Percentiles rank a stretch among this genome's conserved stretches.
Evolutionary conservation across 2,888 invertebrate genomes (phyloP).

Genomic region (Cryptops parisi): DNA sequence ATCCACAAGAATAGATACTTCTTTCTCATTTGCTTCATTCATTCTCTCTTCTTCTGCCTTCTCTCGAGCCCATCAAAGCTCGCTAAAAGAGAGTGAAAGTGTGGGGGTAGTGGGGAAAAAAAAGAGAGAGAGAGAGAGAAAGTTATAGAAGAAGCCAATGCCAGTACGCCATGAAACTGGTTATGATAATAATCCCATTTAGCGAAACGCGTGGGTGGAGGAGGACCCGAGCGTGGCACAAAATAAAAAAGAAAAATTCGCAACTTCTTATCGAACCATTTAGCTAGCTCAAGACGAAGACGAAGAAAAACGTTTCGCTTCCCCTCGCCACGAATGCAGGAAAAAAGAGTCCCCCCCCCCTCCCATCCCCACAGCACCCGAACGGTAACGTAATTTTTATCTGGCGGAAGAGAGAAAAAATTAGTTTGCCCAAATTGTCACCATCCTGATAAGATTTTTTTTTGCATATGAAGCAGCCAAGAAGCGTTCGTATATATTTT

Average conservation of each 20-base stretch:
- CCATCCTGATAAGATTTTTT: not conserved
- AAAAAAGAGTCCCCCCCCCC: not conserved
- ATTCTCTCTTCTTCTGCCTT: not conserved
- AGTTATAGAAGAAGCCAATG: not conserved
- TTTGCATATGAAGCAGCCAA: not conserved
- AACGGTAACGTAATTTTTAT: conserved; percentile 4
- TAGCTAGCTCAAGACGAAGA: not conserved
- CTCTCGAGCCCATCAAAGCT: too few relatives aligned
- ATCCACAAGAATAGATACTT: too few relatives aligned
- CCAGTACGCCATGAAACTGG: not conserved
- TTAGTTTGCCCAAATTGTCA: conserved; percentile 5
- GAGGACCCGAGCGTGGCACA: not conserved
- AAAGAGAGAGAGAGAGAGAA: not conserved
- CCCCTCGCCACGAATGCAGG: not conserved
- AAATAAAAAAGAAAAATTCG: not conserved
- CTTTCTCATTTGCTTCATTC: not conserved
- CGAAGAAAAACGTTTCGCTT: not conserved
- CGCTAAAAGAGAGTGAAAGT: not conserved
- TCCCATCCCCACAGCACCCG: not conserved
- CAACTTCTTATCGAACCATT: conserved; percentile 7
- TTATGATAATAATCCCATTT: conserved; percentile 8
- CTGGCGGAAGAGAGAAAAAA: not conserved
- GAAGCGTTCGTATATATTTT: too few relatives aligned
- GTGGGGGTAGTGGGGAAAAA: not conserved
- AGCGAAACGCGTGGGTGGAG: not conserved